phyloP scores from a whole-genome alignment of 2,797 vertebrate species.

The Enteromius thamalakanensis region DNA sequence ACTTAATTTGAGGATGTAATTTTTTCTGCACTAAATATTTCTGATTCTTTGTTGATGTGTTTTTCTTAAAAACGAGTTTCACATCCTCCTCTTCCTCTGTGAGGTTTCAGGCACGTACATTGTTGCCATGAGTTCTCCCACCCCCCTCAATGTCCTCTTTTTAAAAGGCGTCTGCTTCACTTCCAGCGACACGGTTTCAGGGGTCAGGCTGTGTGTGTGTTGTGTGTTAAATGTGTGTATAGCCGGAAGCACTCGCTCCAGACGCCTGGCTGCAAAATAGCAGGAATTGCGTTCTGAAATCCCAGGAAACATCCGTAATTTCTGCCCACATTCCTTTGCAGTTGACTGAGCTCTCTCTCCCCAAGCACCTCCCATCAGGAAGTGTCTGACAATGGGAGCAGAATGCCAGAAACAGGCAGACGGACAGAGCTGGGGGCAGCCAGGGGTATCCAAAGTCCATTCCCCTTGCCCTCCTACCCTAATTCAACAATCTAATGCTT shows the following conservation, averaged over 20 bases:
- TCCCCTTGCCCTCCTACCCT: constrained; percentile 40
- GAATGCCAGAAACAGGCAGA: constrained; percentile 80
- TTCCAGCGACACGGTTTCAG: constrained; percentile 44
- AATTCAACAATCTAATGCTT: constrained; percentile 20
- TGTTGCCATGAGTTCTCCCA: constrained; percentile 7
- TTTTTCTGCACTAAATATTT: background rate
- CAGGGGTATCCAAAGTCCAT: constrained; percentile 24
- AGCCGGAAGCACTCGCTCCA: constrained; percentile 71
- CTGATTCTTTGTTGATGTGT: background rate
- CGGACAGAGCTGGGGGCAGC: constrained; percentile 64
- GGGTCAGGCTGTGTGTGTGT: constrained; percentile 9
- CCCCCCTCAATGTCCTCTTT: constrained; percentile 18
- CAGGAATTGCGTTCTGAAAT: constrained; percentile 72
- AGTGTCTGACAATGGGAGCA: constrained; percentile 80
- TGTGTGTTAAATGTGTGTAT: constrained; percentile 40
- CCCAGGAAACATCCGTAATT: constrained; percentile 78
- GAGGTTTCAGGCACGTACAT: constrained; percentile 30
- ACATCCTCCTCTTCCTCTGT: background rate
- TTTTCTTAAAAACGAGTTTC: background rate
- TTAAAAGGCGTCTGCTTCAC: constrained; percentile 47
- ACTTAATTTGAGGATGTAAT: background rate
- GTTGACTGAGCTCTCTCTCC: constrained; percentile 77
- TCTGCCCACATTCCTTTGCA: constrained; percentile 81
- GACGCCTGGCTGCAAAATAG: constrained; percentile 68
- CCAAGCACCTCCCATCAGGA: constrained; percentile 80